phyloP scores from a whole-genome alignment of 2,113 vertebrate genomes.

The Indicator maculatus region DNA sequence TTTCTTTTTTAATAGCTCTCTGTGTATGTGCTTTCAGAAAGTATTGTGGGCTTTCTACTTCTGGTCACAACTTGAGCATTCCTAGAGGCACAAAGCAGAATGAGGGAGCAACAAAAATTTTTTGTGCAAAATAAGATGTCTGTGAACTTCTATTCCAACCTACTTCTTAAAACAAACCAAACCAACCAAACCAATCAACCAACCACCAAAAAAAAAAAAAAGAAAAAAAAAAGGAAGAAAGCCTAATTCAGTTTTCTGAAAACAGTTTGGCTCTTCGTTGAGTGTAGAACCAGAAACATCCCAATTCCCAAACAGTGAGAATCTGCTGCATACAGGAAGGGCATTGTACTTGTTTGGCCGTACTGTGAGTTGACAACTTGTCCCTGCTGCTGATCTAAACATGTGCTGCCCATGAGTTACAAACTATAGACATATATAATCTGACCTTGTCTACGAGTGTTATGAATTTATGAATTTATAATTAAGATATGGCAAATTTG shows the following conservation, averaged over 20 bases:
- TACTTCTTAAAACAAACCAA: neutral
- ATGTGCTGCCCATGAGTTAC: neutral
- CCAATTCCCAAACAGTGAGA: neutral
- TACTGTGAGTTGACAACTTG: neutral
- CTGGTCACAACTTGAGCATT: neutral
- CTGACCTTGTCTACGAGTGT: neutral
- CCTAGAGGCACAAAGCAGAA: neutral
- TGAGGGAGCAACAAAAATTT: neutral
- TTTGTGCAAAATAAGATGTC: neutral
- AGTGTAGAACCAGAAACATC: neutral
- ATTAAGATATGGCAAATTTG: no score
- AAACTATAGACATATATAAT: neutral
- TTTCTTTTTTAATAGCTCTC: neutral
- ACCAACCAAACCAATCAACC: no score
- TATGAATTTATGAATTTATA: no score
- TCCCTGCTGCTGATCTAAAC: neutral
- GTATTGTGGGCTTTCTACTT: neutral
- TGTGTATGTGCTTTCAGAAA: neutral
- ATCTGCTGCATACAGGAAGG: fast-evolving
- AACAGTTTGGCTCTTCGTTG: neutral
- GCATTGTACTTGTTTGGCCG: neutral
- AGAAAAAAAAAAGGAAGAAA: neutral
- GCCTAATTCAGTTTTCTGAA: neutral
- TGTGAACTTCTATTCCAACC: neutral
- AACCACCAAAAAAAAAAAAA: no score